phyloP scores from a whole-genome alignment of 1,140 invertebrate species.

The Dreissena polymorpha region DNA sequence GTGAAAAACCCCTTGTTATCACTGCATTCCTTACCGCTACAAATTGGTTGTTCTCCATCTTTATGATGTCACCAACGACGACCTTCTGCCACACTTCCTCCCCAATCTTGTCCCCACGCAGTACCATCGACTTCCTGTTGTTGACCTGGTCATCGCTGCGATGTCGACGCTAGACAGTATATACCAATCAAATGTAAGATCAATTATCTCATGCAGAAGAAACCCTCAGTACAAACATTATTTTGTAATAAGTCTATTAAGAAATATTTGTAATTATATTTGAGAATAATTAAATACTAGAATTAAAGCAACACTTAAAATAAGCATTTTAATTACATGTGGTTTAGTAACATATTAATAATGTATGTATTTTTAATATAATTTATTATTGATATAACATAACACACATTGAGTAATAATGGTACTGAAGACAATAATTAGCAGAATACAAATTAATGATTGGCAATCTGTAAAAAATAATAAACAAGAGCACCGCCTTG shows the following conservation, averaged over 20 bases:
- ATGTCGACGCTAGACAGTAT: slow-evolving; percentile 75
- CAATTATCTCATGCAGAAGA: not conserved
- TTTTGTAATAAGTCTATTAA: too few species aligned
- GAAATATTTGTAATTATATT: too few species aligned
- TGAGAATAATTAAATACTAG: too few species aligned
- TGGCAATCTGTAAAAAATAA: too few species aligned
- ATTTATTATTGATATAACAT: not conserved
- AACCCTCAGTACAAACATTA: too few species aligned
- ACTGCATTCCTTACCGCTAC: slow-evolving; percentile 77
- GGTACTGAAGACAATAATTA: slow-evolving; percentile 35
- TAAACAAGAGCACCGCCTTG: too few species aligned
- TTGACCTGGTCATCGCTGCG: slow-evolving; percentile 78
- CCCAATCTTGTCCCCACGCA: slow-evolving; percentile 87
- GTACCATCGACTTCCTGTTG: slow-evolving; percentile 80
- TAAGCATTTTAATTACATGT: too few species aligned
- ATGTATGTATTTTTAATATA: not conserved
- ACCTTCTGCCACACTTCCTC: slow-evolving; percentile 94
- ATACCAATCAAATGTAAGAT: not conserved
- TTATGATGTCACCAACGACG: slow-evolving; percentile 95
- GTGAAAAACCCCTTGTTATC: too few species aligned
- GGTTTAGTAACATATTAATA: too few species aligned
- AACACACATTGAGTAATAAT: slow-evolving; percentile 38
- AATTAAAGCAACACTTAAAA: too few species aligned
- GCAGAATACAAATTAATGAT: too few species aligned
- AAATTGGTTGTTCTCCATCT: slow-evolving; percentile 84